phyloP scores from a whole-genome alignment of 2,113 vertebrate species.

The Ailuropoda melanoleuca region DNA sequence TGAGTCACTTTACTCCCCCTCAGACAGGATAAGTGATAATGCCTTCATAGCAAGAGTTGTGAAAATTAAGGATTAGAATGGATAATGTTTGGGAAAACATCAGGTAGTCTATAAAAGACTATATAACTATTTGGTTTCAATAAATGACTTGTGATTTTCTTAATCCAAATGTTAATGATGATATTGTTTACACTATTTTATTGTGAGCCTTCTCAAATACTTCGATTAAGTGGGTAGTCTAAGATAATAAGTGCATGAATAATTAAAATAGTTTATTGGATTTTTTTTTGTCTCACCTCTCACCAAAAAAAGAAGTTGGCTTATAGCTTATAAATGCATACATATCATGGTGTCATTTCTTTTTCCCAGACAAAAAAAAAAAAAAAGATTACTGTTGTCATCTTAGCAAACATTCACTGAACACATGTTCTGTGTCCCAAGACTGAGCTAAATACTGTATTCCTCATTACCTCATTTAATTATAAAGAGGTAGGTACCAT shows the following conservation, averaged over 20 bases:
- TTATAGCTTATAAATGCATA: neutral
- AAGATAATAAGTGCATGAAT: neutral
- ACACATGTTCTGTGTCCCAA: neutral
- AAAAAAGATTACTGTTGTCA: neutral
- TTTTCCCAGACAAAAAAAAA: neutral
- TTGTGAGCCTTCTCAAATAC: neutral
- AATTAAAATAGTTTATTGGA: constrained; percentile 14
- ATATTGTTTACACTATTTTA: constrained; percentile 28
- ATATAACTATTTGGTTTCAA: neutral
- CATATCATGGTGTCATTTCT: neutral
- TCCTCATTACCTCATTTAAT: neutral
- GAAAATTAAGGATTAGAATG: constrained; percentile 27
- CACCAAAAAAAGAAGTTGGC: constrained; percentile 13
- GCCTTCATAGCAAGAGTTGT: neutral
- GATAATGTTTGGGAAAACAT: neutral
- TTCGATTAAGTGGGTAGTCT: constrained; percentile 43
- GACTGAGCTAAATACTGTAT: neutral
- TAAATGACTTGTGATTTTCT: constrained; percentile 14
- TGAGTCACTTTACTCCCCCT: neutral
- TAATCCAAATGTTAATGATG: constrained; percentile 39
- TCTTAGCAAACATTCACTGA: constrained; percentile 10
- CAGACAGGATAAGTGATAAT: neutral
- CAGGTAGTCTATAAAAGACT: neutral
- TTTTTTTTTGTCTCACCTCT: neutral
- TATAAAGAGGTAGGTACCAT: neutral